Conservation (phyloP, 1,140 invertebrate species). For the Ptiloglossa arizonensis region DNA sequence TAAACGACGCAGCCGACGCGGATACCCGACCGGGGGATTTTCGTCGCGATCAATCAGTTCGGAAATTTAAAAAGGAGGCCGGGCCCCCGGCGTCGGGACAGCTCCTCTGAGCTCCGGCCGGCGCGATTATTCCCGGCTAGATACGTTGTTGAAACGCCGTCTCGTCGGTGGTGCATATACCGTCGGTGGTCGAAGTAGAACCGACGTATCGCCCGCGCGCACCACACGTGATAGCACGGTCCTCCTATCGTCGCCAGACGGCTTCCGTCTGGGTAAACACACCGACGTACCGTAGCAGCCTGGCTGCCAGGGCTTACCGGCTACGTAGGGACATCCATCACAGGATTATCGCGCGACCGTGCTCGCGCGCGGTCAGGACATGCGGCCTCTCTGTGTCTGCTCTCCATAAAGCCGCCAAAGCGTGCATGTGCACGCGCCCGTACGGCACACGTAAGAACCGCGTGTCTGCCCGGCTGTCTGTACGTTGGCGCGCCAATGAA, state of each 20-base stretch:
- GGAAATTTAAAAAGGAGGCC: slow-evolving; percentile 7
- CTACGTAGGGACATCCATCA: slow-evolving; percentile 75
- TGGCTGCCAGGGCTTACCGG: slow-evolving; percentile 61
- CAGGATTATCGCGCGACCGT: slow-evolving; percentile 75
- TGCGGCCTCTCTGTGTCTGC: slow-evolving; percentile 15
- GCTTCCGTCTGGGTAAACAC: slow-evolving; percentile 79
- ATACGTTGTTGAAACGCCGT: slow-evolving; percentile 45
- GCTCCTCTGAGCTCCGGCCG: slow-evolving; percentile 16
- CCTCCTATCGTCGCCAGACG: slow-evolving; percentile 72
- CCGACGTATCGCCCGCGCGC: slow-evolving; percentile 42
- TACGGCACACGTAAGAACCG: slow-evolving; percentile 29
- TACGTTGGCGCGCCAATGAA: slow-evolving; percentile 16
- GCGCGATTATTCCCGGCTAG: slow-evolving; percentile 47
- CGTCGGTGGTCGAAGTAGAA: slow-evolving; percentile 50
- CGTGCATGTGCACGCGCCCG: slow-evolving; percentile 33
- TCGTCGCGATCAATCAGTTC: slow-evolving; percentile 36
- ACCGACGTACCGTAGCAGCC: slow-evolving; percentile 61
- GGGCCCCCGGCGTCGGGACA: too few species aligned
- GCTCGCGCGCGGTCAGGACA: slow-evolving; percentile 43
- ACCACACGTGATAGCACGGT: slow-evolving; percentile 51
- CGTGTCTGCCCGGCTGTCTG: slow-evolving; percentile 22
- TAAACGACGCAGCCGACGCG: slow-evolving; percentile 10
- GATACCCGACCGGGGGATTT: background rate
- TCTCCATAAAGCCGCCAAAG: slow-evolving; percentile 42
- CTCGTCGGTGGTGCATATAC: slow-evolving; percentile 40